These are phyloP conservation scores for Vulpes ferrilata DNA, from an alignment of 2,113 vertebrate species.

Conservation along the genomic window DNA sequence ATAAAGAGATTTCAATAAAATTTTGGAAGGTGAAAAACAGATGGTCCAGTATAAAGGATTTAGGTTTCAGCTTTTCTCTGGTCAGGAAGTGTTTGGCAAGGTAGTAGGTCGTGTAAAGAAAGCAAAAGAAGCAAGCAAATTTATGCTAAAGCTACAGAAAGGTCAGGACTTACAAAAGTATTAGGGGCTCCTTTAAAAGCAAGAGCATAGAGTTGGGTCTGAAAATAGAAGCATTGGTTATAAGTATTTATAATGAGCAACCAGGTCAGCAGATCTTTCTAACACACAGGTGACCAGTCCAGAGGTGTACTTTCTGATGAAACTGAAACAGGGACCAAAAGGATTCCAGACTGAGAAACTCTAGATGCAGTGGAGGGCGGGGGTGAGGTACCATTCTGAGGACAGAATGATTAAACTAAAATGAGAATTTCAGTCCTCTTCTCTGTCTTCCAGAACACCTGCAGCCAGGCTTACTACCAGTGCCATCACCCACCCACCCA, in stretches of 20 bases:
- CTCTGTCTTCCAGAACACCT: neutral
- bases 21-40: neutral
- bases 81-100: neutral
- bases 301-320: neutral
- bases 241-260: neutral
- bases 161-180: neutral
- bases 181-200: neutral
- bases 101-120: neutral
- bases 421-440: neutral
- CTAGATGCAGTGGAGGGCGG: neutral
- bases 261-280: neutral
- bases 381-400: neutral
- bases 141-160: neutral
- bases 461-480: neutral
- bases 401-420: neutral
- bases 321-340: neutral
- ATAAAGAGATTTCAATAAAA: neutral
- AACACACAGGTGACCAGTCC: neutral
- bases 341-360: neutral
- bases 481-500: neutral
- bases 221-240: neutral
- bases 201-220: neutral
- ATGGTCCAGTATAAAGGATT: neutral
- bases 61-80: neutral
- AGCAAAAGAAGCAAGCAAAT: neutral